Evolutionary conservation across 2,797 vertebrate genomes (phyloP), one percentile per base, ranked within the genome.

Genomic region (Epinephelus awoara): DNA sequence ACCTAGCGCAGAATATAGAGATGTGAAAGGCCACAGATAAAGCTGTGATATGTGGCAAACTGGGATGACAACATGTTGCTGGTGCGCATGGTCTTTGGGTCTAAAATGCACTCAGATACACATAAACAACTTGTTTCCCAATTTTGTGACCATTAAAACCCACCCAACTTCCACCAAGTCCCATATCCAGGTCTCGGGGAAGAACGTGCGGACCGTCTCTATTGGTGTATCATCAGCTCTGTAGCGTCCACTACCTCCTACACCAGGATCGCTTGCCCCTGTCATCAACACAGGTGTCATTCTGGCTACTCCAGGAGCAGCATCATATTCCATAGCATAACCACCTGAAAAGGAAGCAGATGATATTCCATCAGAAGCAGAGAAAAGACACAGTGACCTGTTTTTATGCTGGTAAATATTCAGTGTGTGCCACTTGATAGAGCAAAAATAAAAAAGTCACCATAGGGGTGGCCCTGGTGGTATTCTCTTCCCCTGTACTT

Each of bases 141-240:
- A 34, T 34, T 34, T 8, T 8, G 6, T 34, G 34, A 8, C 34
- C 34, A 34, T 7, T 34, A 34, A 34, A 34, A 2, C 93, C 91
- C 66, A 96, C 95, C 94, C 93, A 10, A 94, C 74, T 72, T 93
- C 85, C 55, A 92, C 73, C 57, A 96, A 76, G 34, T 93, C 86
- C 94, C 94, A 96, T 52, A 96, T 89, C 95, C 94, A 95, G 0
- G 94, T 95, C 85, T 95, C 93, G 3, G 94, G 94, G 69, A 95
- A 95, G 72, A 93, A 93, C 0, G 67, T 87, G 7, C 93, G 88
- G 2, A 91, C 38, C 0, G 93, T 93, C 65, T 77, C 66, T 21
- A 91, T 42, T 9, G 68, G 66, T n/a, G 70, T 5, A 40, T 1
- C 0, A 1, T 2, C 0, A 29, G 2, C 0, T n/a, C 0, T 0